Evolutionary conservation across 2,888 invertebrate species (phyloP), one percentile per base, ranked within the genome.

Genomic region (Linnaemya vulpina): DNA sequence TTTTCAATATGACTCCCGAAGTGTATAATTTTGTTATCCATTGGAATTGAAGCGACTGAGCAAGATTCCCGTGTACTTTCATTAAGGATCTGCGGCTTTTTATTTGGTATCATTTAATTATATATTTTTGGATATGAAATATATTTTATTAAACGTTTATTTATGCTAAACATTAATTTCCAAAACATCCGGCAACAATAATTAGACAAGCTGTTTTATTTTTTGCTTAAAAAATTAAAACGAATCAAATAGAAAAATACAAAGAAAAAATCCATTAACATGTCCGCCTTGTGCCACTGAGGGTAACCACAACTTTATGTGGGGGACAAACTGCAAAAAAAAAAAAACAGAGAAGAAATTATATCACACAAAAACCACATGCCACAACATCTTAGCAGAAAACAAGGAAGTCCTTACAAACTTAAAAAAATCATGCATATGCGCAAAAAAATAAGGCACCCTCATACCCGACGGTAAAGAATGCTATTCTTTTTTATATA

Each of bases 381-480:
- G 86, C 67, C 84, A 67, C 62, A 49, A 70, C 63, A 73, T 43
- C 58, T 58, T 35, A 71, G 25, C 38, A 55, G 20, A 46, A 51
- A 75, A 46, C 60, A 81, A 80, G 75, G 78, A 86, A 75, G 82
- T 84, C 65, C 74, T 62, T 60, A 17, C 17, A 60, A 60, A 60
- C 17, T 74, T 60, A 87, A 87, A 87, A 86, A 88, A 86, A 83
- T 83, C 86, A 84, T 86, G 87, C 87, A 87, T 87, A 88, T 88
- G 87, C 87, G 84, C 87, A 89, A 90, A 90, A 86, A 30, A 84
- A 88, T 89, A 87, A 89, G 88, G 82, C 87, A 87, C 87, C 86
- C 87, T 87, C 80, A 81, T 65, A 60, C 58, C 65, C 40, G 53
- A 13, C 35, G 40, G 20, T 40, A n/a, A 74, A 55, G 22, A 58